Percentiles rank a stretch among this genome's conserved stretches.
Evolutionary conservation across 64 coral and sea anemone species (phyloP).

Genomic region (Anthopleura sola): DNA sequence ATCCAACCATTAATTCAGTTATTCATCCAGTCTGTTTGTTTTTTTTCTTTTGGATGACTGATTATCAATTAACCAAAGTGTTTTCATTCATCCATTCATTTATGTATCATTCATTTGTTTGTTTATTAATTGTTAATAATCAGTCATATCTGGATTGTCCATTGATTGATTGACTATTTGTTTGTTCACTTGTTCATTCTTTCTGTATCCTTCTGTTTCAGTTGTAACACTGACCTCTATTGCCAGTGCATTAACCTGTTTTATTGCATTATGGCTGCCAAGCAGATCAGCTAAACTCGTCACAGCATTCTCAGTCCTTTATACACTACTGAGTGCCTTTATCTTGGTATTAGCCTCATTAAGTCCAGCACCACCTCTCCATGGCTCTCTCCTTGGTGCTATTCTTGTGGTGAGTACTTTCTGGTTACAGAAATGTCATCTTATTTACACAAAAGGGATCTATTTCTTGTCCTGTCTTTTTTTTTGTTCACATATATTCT

Average conservation of each 20-base stretch:
- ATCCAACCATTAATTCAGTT: neutral
- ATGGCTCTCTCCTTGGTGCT: slow-evolving; percentile 31
- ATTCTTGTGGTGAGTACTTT: slow-evolving; percentile 58
- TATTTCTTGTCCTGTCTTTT: too few species aligned
- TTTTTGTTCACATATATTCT: too few species aligned
- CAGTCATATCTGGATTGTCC: too few species aligned
- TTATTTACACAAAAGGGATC: too few species aligned
- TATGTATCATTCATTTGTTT: too few species aligned
- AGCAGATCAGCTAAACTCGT: slow-evolving; percentile 37
- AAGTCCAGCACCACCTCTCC: slow-evolving; percentile 68
- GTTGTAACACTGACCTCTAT: slow-evolving; percentile 85
- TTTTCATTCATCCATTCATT: too few species aligned
- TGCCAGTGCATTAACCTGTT: slow-evolving; percentile 78
- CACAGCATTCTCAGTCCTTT: slow-evolving; percentile 19
- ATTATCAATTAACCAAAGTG: too few species aligned
- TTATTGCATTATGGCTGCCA: slow-evolving; percentile 62
- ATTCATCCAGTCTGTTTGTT: too few species aligned
- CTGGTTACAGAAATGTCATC: too few species aligned
- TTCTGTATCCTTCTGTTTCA: neutral
- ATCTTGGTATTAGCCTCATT: slow-evolving; percentile 45
- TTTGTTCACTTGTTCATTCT: neutral
- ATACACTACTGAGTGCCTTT: slow-evolving; percentile 53
- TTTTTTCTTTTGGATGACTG: too few species aligned
- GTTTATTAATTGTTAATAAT: too few species aligned
- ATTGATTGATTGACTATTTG: too few species aligned